Percentiles rank a stretch among this genome's conserved stretches.
Conservation (phyloP, 2,888 invertebrate genomes). For the Tipula lateralis region DNA sequence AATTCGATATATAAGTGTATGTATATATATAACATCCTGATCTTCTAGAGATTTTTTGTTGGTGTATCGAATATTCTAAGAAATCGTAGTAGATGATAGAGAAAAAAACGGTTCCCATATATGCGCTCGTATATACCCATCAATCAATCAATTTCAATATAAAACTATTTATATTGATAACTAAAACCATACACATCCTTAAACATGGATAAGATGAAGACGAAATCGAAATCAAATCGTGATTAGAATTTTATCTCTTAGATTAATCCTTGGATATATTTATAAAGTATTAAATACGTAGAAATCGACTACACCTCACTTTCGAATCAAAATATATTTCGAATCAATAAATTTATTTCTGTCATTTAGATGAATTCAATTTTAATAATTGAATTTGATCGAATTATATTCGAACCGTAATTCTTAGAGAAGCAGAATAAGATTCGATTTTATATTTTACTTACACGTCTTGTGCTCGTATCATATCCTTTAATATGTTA, state of each 20-base stretch:
- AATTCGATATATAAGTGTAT: not conserved
- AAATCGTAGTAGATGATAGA: not conserved
- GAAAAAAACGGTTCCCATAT: not conserved
- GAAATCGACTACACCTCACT: not conserved
- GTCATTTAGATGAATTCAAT: not conserved
- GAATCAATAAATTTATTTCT: not conserved
- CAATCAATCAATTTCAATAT: not conserved
- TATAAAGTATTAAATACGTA: not conserved
- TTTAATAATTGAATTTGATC: not conserved
- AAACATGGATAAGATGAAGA: not conserved
- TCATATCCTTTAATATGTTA: not conserved
- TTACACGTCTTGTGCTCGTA: not conserved
- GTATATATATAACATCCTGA: no score
- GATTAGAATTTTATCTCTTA: not conserved
- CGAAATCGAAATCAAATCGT: not conserved
- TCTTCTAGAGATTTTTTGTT: not conserved
- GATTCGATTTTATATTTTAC: no score
- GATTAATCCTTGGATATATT: not conserved
- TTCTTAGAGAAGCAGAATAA: not conserved
- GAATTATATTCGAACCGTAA: not conserved
- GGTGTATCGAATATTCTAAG: not conserved
- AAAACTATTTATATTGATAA: slow-evolving; percentile 9
- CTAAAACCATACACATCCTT: not conserved
- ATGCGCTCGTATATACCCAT: not conserved
- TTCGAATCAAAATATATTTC: not conserved